Base-by-base conservation (phyloP, 1,140 invertebrate species). In the Drosophila baimaii region DNA sequence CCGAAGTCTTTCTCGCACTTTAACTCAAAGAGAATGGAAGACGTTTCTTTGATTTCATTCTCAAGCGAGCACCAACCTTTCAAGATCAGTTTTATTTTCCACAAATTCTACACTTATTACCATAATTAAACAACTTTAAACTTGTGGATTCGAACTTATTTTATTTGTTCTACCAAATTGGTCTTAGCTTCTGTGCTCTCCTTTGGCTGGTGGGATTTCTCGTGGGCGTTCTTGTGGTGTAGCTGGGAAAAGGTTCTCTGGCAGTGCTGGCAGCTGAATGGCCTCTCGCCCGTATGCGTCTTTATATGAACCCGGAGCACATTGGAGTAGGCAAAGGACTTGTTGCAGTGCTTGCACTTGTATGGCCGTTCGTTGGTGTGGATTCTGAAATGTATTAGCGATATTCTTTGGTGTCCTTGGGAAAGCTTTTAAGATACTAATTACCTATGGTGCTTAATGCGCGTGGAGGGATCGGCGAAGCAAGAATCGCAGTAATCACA, bases 381-480 rank as follows among this genome's bases (percentile, higher is more conserved):
- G 19, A 91, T 91, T 19, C 90, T 91, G 29, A 12, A 66, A 46
- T 23, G 9, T 1, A 44, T 3, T 23, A 15, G 12, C 12, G 1
- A 1, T 10, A 0, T 25, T 7, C 25, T 13, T 8, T 23, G 5
- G 12, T 12, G 44, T 8, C 8, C 10, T 0, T 17, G 4, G 17
- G 10, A 27, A 10, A 19, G 1, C 13, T 27, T 2, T 5, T 10
- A 27, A 10, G 7, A 12, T 17, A 9, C 2, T 0, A 5, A 19
- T 51, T 82, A 93, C 94, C 94, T 93, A 80, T 94, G 93, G 57
- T 94, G 94, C 64, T 94, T 94, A 56, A 94, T 94, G 4, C 93
- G 82, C 4, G 93, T 94, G 31, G 94, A 94, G 46, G 93, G 94
- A 90, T 94, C 94, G 0, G 95, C 95, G 90, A 96, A 96, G 27